Percentiles rank a stretch among this genome's conserved stretches.
These are phyloP conservation scores for Drosophila repletoides DNA, from an alignment of 1,140 invertebrate genomes.

Conservation along the genomic window DNA sequence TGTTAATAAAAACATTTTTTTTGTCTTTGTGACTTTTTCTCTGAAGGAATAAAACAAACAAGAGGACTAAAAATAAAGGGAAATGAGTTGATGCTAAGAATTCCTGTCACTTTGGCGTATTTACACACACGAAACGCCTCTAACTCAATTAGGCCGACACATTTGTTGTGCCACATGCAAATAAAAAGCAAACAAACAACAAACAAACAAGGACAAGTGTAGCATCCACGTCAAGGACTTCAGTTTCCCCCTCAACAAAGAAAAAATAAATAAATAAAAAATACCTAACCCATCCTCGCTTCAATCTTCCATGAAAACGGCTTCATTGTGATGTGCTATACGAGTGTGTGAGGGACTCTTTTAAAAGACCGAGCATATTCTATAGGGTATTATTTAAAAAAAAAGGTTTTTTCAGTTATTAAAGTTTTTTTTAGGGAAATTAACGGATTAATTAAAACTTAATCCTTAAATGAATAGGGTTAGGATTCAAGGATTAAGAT, in stretches of 20 bases:
- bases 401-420: too few relatives aligned
- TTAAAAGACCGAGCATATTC: too few relatives aligned
- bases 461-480: too few relatives aligned
- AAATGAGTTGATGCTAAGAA: conserved; percentile 2
- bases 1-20: conserved; percentile 1
- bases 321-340: conserved; percentile 20
- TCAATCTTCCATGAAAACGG: too few relatives aligned
- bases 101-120: conserved; percentile 28
- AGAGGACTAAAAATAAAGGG: background rate
- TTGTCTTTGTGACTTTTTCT: conserved; percentile 7
- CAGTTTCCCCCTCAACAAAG: too few relatives aligned
- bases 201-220: background rate
- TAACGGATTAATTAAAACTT: too few relatives aligned
- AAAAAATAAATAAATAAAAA: too few relatives aligned
- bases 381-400: too few relatives aligned
- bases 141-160: conserved; percentile 35
- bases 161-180: conserved; percentile 38
- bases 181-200: conserved; percentile 21
- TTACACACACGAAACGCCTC: conserved; percentile 40
- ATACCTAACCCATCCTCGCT: too few relatives aligned
- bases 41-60: conserved; percentile 4
- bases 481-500: too few relatives aligned
- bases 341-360: too few relatives aligned
- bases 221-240: background rate
- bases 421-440: too few relatives aligned